A percentile compares a stretch with the other conserved stretches of the same genome.
These are phyloP conservation scores for Epinotia demarniana DNA, from an alignment of 2,888 invertebrate genomes.

Conservation along the genomic window DNA sequence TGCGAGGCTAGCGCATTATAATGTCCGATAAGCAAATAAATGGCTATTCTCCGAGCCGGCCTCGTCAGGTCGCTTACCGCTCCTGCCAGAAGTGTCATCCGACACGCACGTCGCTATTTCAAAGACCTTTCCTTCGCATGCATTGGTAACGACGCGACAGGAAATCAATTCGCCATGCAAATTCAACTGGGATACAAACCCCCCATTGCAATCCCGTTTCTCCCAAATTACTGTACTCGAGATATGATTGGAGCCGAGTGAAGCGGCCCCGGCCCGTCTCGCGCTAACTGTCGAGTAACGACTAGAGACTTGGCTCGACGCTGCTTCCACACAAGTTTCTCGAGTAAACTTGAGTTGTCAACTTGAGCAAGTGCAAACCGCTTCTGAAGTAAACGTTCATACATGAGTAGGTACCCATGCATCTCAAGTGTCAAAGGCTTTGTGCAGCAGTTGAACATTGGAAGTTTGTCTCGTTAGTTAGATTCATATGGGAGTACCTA, in stretches of 20 bases:
- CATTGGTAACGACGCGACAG: background rate
- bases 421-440: slow-evolving; percentile 39
- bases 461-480: slow-evolving; percentile 27
- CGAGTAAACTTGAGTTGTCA: slow-evolving; percentile 42
- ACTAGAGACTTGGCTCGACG: slow-evolving; percentile 31
- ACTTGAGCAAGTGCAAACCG: slow-evolving; percentile 42
- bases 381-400: slow-evolving; percentile 41
- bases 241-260: slow-evolving; percentile 28
- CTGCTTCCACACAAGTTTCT: slow-evolving; percentile 32
- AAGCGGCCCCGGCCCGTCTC: slow-evolving; percentile 21
- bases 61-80: slow-evolving; percentile 38
- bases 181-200: slow-evolving; percentile 29
- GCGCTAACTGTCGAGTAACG: slow-evolving; percentile 24
- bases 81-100: slow-evolving; percentile 1
- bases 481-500: slow-evolving; percentile 23
- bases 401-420: slow-evolving; percentile 26
- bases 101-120: slow-evolving; percentile 16
- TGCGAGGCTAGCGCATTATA: slow-evolving; percentile 77
- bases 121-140: background rate
- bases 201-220: slow-evolving; percentile 28
- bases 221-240: slow-evolving; percentile 33
- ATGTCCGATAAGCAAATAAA: slow-evolving; percentile 80
- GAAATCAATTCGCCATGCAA: slow-evolving; percentile 34
- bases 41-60: slow-evolving; percentile 49
- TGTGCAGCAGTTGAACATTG: slow-evolving; percentile 21